Evolutionary conservation across 1,140 invertebrate species (phyloP).

Genomic region (Caerostris darwini): DNA sequence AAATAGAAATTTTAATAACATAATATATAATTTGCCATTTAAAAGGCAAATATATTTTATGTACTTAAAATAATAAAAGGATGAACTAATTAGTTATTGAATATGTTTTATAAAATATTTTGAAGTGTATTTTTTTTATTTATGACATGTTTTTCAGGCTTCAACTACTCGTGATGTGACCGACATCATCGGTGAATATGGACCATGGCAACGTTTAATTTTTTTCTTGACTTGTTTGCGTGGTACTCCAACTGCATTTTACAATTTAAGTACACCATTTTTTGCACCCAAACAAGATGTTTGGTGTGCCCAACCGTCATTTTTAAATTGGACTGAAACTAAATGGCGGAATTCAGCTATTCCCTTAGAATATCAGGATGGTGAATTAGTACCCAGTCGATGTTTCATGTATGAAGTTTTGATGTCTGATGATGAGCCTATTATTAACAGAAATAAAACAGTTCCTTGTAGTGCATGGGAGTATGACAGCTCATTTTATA

Average conservation of each 20-base stretch:
- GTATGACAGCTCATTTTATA: conserved; percentile 75
- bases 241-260: conserved; percentile 75
- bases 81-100: too few relatives aligned
- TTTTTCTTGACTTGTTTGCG: conserved; percentile 71
- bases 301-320: conserved; percentile 58
- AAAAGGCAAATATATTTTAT: too few relatives aligned
- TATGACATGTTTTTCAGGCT: neutral
- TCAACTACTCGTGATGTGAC: conserved; percentile 57
- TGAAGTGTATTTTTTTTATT: too few relatives aligned
- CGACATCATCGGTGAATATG: conserved; percentile 74
- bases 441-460: conserved; percentile 65
- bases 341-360: conserved; percentile 67
- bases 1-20: too few relatives aligned
- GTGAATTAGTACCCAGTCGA: conserved; percentile 29
- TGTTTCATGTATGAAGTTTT: conserved; percentile 65
- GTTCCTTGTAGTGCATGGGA: conserved; percentile 74
- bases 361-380: conserved; percentile 49
- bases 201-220: conserved; percentile 74
- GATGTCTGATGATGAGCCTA: neutral
- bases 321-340: conserved; percentile 36
- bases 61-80: too few relatives aligned
- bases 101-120: too few relatives aligned
- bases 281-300: conserved; percentile 73
- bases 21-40: too few relatives aligned
- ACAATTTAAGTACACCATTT: conserved; percentile 74